A percentile compares a stretch with the other conserved stretches of the same genome.
Conservation (phyloP, 2,113 vertebrate genomes). For the Thryonomys swinderianus region DNA sequence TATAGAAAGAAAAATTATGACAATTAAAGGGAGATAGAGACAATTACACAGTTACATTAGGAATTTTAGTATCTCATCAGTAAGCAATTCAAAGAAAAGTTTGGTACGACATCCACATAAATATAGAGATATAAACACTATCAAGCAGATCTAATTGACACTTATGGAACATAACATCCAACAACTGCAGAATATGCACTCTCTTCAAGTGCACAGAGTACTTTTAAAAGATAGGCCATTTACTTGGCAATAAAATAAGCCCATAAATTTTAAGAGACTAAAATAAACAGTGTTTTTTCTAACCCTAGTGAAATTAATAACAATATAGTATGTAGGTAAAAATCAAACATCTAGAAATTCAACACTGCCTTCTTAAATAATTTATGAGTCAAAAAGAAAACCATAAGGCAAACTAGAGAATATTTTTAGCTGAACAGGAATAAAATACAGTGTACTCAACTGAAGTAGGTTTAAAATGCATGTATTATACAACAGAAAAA, state of each 20-base stretch:
- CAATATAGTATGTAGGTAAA: not conserved
- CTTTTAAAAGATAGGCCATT: not conserved
- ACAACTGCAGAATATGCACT: not conserved
- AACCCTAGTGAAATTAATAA: not conserved
- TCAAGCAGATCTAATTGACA: not conserved
- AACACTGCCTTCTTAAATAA: constrained; percentile 14
- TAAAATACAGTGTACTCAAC: not conserved
- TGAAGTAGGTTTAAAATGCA: constrained; percentile 36
- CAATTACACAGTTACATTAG: not conserved
- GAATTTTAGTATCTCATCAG: not conserved
- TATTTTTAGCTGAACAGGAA: constrained; percentile 40
- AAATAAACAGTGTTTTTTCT: not conserved
- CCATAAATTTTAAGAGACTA: not conserved
- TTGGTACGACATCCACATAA: not conserved
- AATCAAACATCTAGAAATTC: constrained; percentile 26
- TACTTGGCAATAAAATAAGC: not conserved
- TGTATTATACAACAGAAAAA: not conserved
- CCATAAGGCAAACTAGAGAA: constrained; percentile 30
- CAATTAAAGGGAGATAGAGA: not conserved
- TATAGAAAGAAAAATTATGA: not conserved
- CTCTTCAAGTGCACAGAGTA: not conserved
- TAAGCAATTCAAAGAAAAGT: constrained; percentile 32
- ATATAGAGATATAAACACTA: not conserved
- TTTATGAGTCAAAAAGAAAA: constrained; percentile 19
- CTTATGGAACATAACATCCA: not conserved